Base-by-base conservation (phyloP, 2,888 invertebrate species). In the Trissolcus brochymenae region DNA sequence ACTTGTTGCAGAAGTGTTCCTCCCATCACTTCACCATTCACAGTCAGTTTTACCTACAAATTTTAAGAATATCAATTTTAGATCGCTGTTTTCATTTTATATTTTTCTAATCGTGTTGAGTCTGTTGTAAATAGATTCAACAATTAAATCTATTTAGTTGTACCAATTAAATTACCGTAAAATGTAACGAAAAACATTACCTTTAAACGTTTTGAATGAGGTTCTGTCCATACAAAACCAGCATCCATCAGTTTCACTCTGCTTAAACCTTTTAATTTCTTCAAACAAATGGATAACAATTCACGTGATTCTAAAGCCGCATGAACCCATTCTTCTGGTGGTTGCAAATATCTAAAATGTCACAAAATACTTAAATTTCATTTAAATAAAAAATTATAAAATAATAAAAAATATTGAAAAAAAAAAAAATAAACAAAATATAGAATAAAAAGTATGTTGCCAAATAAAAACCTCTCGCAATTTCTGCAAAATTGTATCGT, bases 181-280 rank as follows among this genome's bases (percentile, higher is more conserved):
- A 19, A 19, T 19, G 1, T 19, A 3, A 41, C 13, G 3, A 41
- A 41, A 9, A 13, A 14, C 2, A 43, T 41, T 77, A 97, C 95
- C 91, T 98, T 99, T 62, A 99, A 94, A 80, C 99, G 92, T 90
- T 97, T 98, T 0, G 99, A 99, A 91, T 99, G 99, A 43, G 98
- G 98, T 87, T 99, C 99, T 9, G 99, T 99, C 99, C 99, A 99
- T 3, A 98, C 93, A 91, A 99, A 99, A 0, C 95, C 94, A 49
- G 99, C 99, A 91, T 99, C 99, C 65, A 98, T 91, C 14, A 99
- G 91, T 85, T 97, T 96, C 0, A 99, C 95, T 86, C 95, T 93
- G 84, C 93, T 95, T 6, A 99, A 90, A 0, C 97, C 97, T 89
- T 95, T 98, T 21, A 99, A 89, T 86, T 95, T 96, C 87, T 98